A percentile compares a stretch with the other conserved stretches of the same genome.
Conservation (phyloP, 2,113 vertebrate species). For the Protobothrops flavoviridis region DNA sequence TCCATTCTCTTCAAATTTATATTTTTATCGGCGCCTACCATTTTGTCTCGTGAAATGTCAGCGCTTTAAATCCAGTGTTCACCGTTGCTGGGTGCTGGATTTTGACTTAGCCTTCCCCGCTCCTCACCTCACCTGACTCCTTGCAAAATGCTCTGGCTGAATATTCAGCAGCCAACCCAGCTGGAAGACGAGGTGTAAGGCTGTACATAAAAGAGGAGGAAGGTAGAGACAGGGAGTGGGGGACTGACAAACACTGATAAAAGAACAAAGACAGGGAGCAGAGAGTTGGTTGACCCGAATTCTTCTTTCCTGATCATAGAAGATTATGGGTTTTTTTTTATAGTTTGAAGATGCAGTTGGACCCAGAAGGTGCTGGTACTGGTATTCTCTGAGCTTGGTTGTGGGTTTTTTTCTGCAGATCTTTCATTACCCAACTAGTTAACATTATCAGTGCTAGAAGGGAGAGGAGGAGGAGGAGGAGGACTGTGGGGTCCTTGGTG, state of each 20-base stretch:
- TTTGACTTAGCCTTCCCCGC: constrained; percentile 24
- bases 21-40: constrained; percentile 38
- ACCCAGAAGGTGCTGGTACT: not conserved
- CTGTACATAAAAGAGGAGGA: too few species aligned
- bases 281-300: not conserved
- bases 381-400: too few species aligned
- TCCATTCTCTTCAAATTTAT: constrained; percentile 3
- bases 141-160: constrained; percentile 12
- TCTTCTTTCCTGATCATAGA: not conserved
- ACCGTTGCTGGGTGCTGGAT: constrained; percentile 19
- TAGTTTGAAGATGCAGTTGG: not conserved
- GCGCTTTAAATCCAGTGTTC: constrained; percentile 30
- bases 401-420: too few species aligned
- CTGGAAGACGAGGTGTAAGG: constrained; percentile 6
- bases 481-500: too few species aligned
- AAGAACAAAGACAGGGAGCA: not conserved
- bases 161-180: constrained; percentile 19
- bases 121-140: constrained; percentile 10
- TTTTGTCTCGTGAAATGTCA: constrained; percentile 46
- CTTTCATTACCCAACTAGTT: too few species aligned
- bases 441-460: not conserved
- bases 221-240: too few species aligned
- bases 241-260: not conserved
- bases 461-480: not conserved
- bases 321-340: too few species aligned